Evolutionary conservation across 1,140 invertebrate species (phyloP).

Genomic region (Pogonomyrmex barbatus): DNA sequence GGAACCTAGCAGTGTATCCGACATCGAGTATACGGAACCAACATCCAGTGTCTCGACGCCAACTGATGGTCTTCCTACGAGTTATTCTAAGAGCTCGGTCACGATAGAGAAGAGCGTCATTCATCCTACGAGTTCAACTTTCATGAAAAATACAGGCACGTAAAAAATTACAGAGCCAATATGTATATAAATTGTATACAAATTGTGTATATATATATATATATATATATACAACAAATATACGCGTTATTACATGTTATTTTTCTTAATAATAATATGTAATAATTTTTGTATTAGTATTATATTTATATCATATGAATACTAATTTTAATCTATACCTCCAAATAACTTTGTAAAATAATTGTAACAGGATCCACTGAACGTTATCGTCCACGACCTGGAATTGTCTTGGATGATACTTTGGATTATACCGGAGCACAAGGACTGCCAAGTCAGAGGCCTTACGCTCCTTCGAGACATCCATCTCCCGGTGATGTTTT

Average conservation of each 20-base stretch:
- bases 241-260: background rate
- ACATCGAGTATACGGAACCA: constrained; percentile 52
- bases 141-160: constrained; percentile 67
- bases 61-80: constrained; percentile 79
- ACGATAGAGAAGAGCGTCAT: constrained; percentile 43
- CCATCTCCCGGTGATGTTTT: constrained; percentile 91
- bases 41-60: constrained; percentile 75
- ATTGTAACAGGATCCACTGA: constrained; percentile 52
- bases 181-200: background rate
- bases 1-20: constrained; percentile 78
- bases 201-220: too few species aligned
- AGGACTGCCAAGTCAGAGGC: constrained; percentile 83
- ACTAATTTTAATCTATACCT: background rate
- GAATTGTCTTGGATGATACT: constrained; percentile 93
- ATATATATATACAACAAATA: background rate
- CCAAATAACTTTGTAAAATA: constrained; percentile 4
- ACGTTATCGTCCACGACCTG: constrained; percentile 89
- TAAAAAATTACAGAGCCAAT: background rate
- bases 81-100: constrained; percentile 65
- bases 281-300: background rate
- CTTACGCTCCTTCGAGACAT: constrained; percentile 82
- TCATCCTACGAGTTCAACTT: constrained; percentile 12
- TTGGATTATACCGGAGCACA: constrained; percentile 82
- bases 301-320: background rate
- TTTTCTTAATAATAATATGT: background rate